phyloP scores from a whole-genome alignment of 2,888 invertebrate genomes.

The Beris chalybata region DNA sequence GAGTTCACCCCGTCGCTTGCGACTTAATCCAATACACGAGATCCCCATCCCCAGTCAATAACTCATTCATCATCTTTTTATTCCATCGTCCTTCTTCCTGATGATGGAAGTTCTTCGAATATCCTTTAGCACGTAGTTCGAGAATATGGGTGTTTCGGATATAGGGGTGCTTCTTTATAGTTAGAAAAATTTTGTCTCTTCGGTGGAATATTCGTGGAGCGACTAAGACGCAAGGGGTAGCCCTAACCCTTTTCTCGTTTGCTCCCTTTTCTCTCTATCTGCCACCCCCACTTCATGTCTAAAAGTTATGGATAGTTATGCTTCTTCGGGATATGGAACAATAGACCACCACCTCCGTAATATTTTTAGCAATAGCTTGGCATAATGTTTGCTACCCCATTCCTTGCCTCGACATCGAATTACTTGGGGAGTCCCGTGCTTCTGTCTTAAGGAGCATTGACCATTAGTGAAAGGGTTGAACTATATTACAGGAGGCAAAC shows the following conservation, averaged over 20 bases:
- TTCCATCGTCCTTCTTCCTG: constrained; percentile 20
- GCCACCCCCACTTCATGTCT: too few species aligned
- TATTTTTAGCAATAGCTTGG: background rate
- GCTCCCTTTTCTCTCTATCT: too few species aligned
- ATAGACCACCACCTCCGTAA: background rate
- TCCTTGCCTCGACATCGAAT: background rate
- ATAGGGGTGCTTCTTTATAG: constrained; percentile 12
- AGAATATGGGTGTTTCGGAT: background rate
- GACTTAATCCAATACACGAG: constrained; percentile 22
- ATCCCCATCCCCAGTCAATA: constrained; percentile 18
- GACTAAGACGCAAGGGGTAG: too few species aligned
- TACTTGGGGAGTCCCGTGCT: too few species aligned
- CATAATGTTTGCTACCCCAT: background rate
- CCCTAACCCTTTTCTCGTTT: background rate
- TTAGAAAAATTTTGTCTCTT: constrained; percentile 20
- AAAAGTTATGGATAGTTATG: background rate
- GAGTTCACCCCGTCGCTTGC: constrained; percentile 13
- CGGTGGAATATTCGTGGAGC: background rate
- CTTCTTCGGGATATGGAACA: background rate
- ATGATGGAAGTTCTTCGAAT: constrained; percentile 22
- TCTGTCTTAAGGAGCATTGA: background rate
- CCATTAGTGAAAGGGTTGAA: constrained; percentile 31
- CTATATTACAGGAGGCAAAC: constrained; percentile 18
- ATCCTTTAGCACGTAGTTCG: constrained; percentile 18
- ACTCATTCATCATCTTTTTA: constrained; percentile 30